Evolutionary conservation across 1,140 invertebrate species (phyloP), one percentile per base, ranked within the genome.

Genomic region (Lepidurus couesii): DNA sequence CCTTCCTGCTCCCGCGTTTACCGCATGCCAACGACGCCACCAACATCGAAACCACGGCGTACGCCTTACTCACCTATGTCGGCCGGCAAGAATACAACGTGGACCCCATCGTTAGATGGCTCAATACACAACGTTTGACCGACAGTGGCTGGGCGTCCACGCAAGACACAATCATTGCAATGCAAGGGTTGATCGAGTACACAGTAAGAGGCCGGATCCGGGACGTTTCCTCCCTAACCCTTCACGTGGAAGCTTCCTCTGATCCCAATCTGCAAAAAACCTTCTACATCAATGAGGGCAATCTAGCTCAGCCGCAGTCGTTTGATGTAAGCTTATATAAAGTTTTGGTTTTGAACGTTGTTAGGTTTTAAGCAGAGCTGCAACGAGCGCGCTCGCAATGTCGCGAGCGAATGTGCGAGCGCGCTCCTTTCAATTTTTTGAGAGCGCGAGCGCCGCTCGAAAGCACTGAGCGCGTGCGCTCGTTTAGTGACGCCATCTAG

Each of bases 91-190:
- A 95, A 80, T 87, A 92, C 79, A 88, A 91, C 76, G 88, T 92
- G 42, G 93, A 95, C 79, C 89, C 91, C 11, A 96, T 97, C 83
- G 95, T 98, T 34, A 91, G 92, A 82, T 98, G 96, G 96, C 85
- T 98, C 7, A 97, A 97, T 84, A 89, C 92, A 0, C 96, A 98
- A 83, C 88, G 96, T 75, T 87, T 97, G 0, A 91, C 91, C n/a
- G 93, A 97, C 82, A 93, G 93, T 47, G 96, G 95, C 0, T 97
- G 96, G 95, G 94, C 95, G 0, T 97, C 95, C 0, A 97, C 96
- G 6, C 94, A 96, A 86, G 91, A 90, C 11, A 75, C 78, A 1
- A 79, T 79, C 24, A 79, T 79, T 44, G 78, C 78, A 16, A 42
- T 74, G 10, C 73, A 95, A 83, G 94, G 95, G 1, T 84, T 98